These are phyloP conservation scores for Talpa occidentalis DNA, from an alignment of 2,113 vertebrate genomes.

Conservation along the genomic window DNA sequence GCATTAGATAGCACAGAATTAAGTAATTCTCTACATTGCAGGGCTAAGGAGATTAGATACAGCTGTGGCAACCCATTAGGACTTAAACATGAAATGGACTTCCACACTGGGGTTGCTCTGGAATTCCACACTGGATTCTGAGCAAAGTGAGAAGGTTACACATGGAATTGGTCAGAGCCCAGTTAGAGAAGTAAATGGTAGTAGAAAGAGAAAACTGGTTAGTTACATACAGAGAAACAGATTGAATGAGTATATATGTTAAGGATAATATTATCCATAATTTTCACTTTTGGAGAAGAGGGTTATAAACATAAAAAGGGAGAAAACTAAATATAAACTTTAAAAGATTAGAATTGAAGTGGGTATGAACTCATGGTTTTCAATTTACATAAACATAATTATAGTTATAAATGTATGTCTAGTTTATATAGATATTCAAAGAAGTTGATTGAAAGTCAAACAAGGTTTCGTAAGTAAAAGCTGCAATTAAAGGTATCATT, in stretches of 20 bases:
- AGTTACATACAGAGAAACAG: background rate
- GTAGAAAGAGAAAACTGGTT: background rate
- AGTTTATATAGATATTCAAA: background rate
- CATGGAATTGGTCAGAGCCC: background rate
- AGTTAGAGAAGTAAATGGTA: background rate
- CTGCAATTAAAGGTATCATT: background rate
- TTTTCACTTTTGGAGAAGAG: background rate
- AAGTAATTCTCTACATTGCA: background rate
- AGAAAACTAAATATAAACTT: constrained; percentile 24
- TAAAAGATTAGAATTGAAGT: background rate
- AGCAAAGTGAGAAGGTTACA: background rate
- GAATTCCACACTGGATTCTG: background rate
- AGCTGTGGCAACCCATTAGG: background rate
- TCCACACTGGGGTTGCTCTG: background rate
- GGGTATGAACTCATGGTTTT: background rate
- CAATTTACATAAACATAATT: background rate
- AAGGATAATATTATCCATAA: background rate
- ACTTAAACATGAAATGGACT: background rate
- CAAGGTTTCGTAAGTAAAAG: background rate
- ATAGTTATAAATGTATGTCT: background rate
- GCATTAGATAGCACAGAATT: background rate
- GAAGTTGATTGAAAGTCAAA: background rate
- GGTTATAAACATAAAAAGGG: background rate
- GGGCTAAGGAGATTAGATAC: background rate
- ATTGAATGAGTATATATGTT: background rate